Conservation (phyloP, 2,888 invertebrate species). For the Ypsolopha sequella region DNA sequence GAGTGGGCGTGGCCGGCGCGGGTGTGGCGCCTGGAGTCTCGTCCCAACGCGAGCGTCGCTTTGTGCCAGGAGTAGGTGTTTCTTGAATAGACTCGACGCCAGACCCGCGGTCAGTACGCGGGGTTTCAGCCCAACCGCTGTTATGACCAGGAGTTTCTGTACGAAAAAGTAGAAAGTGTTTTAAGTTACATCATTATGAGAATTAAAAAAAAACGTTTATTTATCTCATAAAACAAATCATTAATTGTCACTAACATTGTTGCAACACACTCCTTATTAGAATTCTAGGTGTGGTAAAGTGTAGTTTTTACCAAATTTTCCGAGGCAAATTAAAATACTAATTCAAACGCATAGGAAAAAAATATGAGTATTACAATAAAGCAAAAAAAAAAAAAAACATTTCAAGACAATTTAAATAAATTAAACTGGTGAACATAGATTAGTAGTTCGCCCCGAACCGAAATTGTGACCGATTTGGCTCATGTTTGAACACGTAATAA, state of each 20-base stretch:
- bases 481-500: too few relatives aligned
- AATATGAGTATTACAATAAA: background rate
- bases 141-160: slow-evolving; percentile 95
- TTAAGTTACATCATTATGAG: background rate
- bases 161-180: slow-evolving; percentile 3
- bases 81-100: slow-evolving; percentile 86
- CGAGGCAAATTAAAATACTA: too few relatives aligned
- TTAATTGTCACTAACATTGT: too few relatives aligned
- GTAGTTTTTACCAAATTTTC: too few relatives aligned
- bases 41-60: slow-evolving; percentile 98
- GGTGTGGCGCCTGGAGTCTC: slow-evolving; percentile 92
- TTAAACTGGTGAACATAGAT: too few relatives aligned
- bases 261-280: too few relatives aligned
- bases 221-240: too few relatives aligned
- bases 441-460: too few relatives aligned
- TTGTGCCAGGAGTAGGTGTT: slow-evolving; percentile 95
- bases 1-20: slow-evolving; percentile 79
- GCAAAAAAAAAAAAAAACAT: background rate
- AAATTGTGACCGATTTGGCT: too few relatives aligned
- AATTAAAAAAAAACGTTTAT: too few relatives aligned
- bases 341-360: too few relatives aligned
- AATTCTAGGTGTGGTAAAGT: too few relatives aligned
- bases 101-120: slow-evolving; percentile 90
- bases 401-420: background rate
- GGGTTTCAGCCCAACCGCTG: slow-evolving; percentile 99